Base-by-base conservation (phyloP, 30 jellyfish, hydroid and myxozoan genomes). In the Aurelia sp. region DNA sequence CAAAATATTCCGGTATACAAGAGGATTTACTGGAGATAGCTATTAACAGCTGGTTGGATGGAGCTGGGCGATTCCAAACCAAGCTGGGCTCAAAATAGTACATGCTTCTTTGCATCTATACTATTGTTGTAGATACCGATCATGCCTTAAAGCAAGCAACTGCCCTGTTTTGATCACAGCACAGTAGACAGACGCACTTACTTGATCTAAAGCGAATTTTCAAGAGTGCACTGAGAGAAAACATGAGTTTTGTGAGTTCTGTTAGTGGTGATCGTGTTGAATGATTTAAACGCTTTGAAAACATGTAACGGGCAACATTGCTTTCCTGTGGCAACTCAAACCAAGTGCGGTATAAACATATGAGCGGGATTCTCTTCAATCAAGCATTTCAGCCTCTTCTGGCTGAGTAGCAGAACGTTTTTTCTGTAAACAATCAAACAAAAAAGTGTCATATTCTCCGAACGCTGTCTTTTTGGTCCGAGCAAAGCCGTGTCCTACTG, bases 401-500 rank as follows among this genome's bases (percentile, higher is more conserved):
- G 53, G 81, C 90, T 63, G 74, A 79, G 73, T 63, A 12, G 27
- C 13, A 55, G 67, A 31, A 79, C 55, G 90, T 51, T 47, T 50
- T 40, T 35, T 67, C 65, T 79, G 76, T 64, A 79, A 79, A 67
- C 90, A 79, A 79, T 63, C 90, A 79, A 64, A 63, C 59, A 51
- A 30, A 60, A 63, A 31, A 40, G 81, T 79, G 90, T 79, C 90
- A 79, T 63, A 50, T 79, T 58, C 69, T 70, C 81, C 53, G 80
- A 48, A 79, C 81, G 90, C 81, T 41, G 74, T 67, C 55, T 57
- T 59, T 70, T 71, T 82, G 92, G 92, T 70, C 73, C 86, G 50
- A 44, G 61, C 47, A 82, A 70, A 82, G 72, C 92, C 73, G 80
- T 48, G 60, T 67, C 92, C 92, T 58, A 82, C 92, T 82, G 92